A percentile compares a stretch with the other conserved stretches of the same genome.
Evolutionary conservation across 2,888 invertebrate genomes (phyloP).

Genomic region (Argyra leucocephala): DNA sequence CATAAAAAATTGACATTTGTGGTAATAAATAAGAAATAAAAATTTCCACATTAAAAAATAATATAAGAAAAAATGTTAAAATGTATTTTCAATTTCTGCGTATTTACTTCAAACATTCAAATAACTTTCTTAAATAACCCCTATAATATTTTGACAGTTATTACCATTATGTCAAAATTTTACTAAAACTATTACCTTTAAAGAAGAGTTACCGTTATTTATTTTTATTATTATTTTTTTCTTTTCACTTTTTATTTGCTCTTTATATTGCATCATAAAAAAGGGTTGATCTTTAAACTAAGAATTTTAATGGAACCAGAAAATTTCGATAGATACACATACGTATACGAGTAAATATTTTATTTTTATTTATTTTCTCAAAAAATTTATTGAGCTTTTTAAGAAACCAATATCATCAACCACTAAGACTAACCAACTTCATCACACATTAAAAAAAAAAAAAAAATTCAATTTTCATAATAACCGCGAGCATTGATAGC

Average conservation of each 20-base stretch:
- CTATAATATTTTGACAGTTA: background rate
- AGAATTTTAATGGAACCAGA: too few relatives aligned
- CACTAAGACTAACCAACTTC: background rate
- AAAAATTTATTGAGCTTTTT: background rate
- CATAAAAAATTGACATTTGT: background rate
- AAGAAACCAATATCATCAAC: background rate
- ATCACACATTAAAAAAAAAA: background rate
- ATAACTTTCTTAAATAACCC: background rate
- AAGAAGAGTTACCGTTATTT: too few relatives aligned
- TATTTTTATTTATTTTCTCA: too few relatives aligned
- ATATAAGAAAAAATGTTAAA: background rate
- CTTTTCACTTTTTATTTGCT: too few relatives aligned
- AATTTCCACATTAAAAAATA: background rate
- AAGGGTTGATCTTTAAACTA: too few relatives aligned
- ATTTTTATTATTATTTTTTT: too few relatives aligned
- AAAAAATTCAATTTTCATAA: slow-evolving; percentile 1
- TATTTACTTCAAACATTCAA: background rate
- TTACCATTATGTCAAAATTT: background rate
- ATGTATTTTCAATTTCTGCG: too few relatives aligned
- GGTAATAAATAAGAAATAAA: slow-evolving; percentile 3
- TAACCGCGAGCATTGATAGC: slow-evolving; percentile 3
- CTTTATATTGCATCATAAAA: too few relatives aligned
- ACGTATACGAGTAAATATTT: too few relatives aligned
- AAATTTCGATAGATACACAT: too few relatives aligned
- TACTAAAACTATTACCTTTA: background rate